Base-by-base conservation (phyloP, 2,888 invertebrate species). In the Diarsia dahlii region DNA sequence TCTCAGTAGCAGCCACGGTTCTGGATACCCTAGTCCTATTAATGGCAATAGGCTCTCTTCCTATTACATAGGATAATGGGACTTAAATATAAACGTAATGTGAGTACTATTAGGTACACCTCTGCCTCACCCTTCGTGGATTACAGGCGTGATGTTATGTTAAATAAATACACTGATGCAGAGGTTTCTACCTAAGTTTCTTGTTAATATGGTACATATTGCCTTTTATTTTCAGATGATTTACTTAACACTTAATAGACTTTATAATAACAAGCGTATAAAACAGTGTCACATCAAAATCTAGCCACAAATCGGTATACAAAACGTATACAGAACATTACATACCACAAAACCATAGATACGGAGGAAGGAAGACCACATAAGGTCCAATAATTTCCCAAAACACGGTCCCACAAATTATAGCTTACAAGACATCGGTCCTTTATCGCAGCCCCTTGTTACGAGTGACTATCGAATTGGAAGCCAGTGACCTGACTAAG, bases 401-500 rank as follows among this genome's bases (percentile, higher is more conserved):
- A 64, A 78, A 84, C 45, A 50, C 54, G 65, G 48, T 23, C 34
- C 58, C 39, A 84, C 65, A 84, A 71, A 84, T 84, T 84, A 79
- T 80, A 79, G 60, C 71, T 79, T 70, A 70, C 80, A 63, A 84
- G 75, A 70, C 48, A 68, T 60, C 48, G 75, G 81, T 67, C 81
- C 71, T 74, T 71, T 85, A 85, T 71, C 70, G 69, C 75, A 68
- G 54, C 12, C 71, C 66, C 82, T 82, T 60, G 81, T 82, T 84
- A 85, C 54, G 63, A 85, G 71, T 70, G 65, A 52, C 73, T 81
- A 77, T 84, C 75, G 71, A 79, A 81, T 76, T 67, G 72, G 65
- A 54, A 86, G 23, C 76, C 79, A 81, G 74, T 80, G 84, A 83
- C 78, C 84, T 85, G 76, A 23, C 74, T 85, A 81, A 85, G 80